Evolutionary conservation across 2,113 vertebrate genomes (phyloP).

Genomic region (Pardalotus punctatus): DNA sequence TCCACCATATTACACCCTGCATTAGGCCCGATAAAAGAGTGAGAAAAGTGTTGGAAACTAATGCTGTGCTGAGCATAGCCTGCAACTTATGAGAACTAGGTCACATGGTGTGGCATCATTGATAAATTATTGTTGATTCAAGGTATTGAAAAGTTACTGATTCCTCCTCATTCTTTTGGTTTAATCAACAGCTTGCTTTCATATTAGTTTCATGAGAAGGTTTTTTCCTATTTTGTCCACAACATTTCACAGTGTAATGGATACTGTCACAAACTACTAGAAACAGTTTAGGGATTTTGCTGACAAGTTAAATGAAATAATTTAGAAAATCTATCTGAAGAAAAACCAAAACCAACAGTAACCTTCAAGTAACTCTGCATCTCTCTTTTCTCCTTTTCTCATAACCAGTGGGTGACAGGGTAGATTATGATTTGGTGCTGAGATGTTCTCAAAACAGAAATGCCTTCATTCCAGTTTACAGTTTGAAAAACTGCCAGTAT

Average conservation of each 20-base stretch:
- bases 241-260: background rate
- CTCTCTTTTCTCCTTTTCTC: background rate
- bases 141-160: background rate
- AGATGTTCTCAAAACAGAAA: background rate
- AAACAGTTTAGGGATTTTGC: background rate
- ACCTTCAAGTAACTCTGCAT: background rate
- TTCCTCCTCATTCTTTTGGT: background rate
- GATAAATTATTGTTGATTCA: background rate
- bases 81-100: background rate
- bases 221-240: background rate
- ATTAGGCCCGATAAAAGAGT: background rate
- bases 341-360: background rate
- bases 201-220: background rate
- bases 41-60: background rate
- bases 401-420: background rate
- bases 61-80: background rate
- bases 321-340: background rate
- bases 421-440: background rate
- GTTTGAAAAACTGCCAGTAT: background rate
- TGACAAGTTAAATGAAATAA: background rate
- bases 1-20: rapidly evolving
- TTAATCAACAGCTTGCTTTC: background rate
- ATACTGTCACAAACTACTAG: background rate
- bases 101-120: rapidly evolving
- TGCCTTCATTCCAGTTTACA: background rate